Percentiles rank a stretch among this genome's conserved stretches.
These are phyloP conservation scores for Entelurus aequoreus DNA, from an alignment of 2,113 vertebrate species.

Conservation along the genomic window DNA sequence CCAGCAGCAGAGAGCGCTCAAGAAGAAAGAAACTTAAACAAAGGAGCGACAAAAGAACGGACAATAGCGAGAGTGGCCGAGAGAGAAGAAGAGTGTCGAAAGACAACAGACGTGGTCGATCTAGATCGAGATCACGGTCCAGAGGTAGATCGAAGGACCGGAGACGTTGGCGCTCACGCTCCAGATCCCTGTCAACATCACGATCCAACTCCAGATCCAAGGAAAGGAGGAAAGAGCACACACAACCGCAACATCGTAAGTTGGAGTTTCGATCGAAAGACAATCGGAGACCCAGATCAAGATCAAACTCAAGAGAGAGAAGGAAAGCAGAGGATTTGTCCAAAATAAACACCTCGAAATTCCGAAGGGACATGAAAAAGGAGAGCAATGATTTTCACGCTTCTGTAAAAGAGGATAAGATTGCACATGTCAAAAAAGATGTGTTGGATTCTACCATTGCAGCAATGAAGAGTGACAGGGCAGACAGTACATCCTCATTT, in stretches of 20 bases:
- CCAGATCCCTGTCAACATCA: constrained; percentile 43
- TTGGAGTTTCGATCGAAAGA: constrained; percentile 66
- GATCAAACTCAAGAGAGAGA: constrained; percentile 77
- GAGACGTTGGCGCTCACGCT: constrained; percentile 56
- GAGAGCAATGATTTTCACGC: constrained; percentile 16
- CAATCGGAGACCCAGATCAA: constrained; percentile 46
- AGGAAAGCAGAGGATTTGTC: constrained; percentile 52
- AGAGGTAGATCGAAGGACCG: constrained; percentile 52
- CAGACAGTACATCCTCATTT: constrained; percentile 6
- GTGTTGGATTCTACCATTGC: not conserved
- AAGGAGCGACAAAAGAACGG: constrained; percentile 63
- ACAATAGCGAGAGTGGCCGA: constrained; percentile 53
- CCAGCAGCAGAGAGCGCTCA: constrained; percentile 73
- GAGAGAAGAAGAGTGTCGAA: constrained; percentile 44
- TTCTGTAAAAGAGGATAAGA: constrained; percentile 20
- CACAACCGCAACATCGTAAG: constrained; percentile 50
- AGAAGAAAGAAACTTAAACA: constrained; percentile 60
- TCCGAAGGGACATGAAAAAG: constrained; percentile 35
- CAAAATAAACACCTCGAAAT: constrained; percentile 29
- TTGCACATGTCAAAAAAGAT: constrained; percentile 19
- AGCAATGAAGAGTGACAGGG: constrained; percentile 13
- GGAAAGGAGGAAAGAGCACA: constrained; percentile 68
- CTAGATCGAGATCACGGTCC: constrained; percentile 49
- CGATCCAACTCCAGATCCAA: constrained; percentile 63
- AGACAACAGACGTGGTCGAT: constrained; percentile 65